Conservation (phyloP, 2,797 vertebrate genomes). For the Gymnopithys bicolor region DNA sequence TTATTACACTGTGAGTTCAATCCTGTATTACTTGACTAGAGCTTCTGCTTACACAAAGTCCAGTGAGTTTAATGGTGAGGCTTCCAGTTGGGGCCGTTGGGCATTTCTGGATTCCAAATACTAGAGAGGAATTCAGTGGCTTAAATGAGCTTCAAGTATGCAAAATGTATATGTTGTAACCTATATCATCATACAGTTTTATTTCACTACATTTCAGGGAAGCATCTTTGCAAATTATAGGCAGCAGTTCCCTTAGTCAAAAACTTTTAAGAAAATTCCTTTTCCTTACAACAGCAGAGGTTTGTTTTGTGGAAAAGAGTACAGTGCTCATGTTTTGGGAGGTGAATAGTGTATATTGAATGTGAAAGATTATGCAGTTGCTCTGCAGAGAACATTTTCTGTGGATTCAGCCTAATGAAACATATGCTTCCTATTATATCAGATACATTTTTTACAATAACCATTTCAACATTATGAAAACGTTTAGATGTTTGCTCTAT, state of each 20-base stretch:
- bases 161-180: background rate
- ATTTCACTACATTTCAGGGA: background rate
- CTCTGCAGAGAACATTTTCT: conserved; percentile 48
- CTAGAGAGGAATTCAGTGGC: background rate
- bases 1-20: background rate
- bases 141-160: background rate
- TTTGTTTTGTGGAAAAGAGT: background rate
- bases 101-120: background rate
- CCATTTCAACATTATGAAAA: conserved; percentile 66
- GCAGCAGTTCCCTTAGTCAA: background rate
- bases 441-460: conserved; percentile 69
- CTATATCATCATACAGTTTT: background rate
- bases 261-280: background rate
- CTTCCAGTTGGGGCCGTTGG: background rate
- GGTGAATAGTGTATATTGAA: background rate
- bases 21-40: background rate
- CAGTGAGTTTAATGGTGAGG: background rate
- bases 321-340: background rate
- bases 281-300: background rate
- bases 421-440: conserved; percentile 71
- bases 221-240: background rate
- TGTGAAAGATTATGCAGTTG: conserved; percentile 35
- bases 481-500: conserved; percentile 67
- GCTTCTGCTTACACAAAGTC: background rate
- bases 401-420: conserved; percentile 64